Percentiles rank a stretch among this genome's conserved stretches.
Evolutionary conservation across 2,888 invertebrate species (phyloP).

Genomic region (Nebria salina): DNA sequence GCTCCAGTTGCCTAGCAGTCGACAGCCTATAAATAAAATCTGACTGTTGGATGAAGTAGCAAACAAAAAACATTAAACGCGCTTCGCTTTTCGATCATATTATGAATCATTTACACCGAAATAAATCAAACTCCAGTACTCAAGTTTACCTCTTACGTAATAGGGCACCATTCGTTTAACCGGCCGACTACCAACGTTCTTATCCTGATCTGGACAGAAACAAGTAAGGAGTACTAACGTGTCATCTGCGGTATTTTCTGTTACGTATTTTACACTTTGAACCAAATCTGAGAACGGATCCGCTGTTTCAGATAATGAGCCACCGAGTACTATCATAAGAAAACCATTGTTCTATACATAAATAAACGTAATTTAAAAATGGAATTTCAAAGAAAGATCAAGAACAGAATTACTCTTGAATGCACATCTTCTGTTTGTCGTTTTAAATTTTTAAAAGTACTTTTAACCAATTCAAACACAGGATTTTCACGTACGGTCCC

Average conservation of each 20-base stretch:
- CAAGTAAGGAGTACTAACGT: constrained; percentile 55
- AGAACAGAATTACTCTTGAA: neutral
- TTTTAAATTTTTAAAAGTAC: constrained; percentile 26
- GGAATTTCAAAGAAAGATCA: neutral
- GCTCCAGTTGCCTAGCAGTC: constrained; percentile 22
- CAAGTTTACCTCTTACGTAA: constrained; percentile 28
- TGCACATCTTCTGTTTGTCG: neutral
- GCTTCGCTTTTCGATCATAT: neutral
- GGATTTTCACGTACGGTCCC: constrained; percentile 25
- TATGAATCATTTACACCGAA: neutral
- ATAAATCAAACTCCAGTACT: constrained; percentile 4
- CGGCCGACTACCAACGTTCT: neutral
- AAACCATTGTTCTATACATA: constrained; percentile 48
- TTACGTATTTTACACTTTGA: constrained; percentile 56
- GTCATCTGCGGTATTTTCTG: constrained; percentile 53
- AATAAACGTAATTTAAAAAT: neutral
- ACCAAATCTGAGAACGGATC: constrained; percentile 54
- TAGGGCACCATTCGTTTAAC: constrained; percentile 26
- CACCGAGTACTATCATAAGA: constrained; percentile 55
- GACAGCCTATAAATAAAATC: constrained; percentile 15
- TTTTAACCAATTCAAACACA: constrained; percentile 22
- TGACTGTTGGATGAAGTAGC: constrained; percentile 25
- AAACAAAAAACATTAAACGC: neutral
- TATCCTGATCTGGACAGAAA: constrained; percentile 50
- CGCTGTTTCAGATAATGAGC: constrained; percentile 52